Conservation (phyloP, 1,140 invertebrate genomes). For the Manduca sexta region DNA sequence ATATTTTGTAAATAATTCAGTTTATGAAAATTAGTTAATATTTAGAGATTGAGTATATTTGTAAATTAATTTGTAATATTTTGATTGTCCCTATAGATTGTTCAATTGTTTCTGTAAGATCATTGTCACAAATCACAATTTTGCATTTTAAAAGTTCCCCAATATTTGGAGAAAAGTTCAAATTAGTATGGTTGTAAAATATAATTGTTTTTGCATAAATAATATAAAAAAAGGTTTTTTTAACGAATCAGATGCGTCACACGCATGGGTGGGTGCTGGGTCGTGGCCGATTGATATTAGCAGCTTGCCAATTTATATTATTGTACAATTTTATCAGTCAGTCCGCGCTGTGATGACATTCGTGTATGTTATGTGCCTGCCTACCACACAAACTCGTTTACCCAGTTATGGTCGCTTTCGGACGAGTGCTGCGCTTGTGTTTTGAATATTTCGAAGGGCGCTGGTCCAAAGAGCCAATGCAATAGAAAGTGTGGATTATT, state of each 20-base stretch:
- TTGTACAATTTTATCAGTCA: not conserved
- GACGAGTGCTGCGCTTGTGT: no score
- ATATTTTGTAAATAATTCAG: slow-evolving; percentile 71
- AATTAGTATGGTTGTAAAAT: slow-evolving; percentile 52
- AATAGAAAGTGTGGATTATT: no score
- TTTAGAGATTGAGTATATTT: slow-evolving; percentile 71
- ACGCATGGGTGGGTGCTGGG: slow-evolving; percentile 49
- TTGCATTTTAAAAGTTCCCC: slow-evolving; percentile 54
- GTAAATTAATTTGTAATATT: slow-evolving; percentile 71
- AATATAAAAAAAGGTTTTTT: slow-evolving; percentile 52
- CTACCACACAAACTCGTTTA: no score
- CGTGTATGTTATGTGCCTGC: no score
- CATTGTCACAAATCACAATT: slow-evolving; percentile 73
- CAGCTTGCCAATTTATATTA: slow-evolving; percentile 7
- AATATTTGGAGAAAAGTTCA: slow-evolving; percentile 43
- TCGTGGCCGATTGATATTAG: slow-evolving; percentile 29
- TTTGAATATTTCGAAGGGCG: no score
- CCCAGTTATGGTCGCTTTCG: no score
- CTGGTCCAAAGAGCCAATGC: no score
- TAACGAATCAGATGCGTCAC: slow-evolving; percentile 43
- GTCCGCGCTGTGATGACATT: no score
- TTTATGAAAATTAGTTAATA: slow-evolving; percentile 64
- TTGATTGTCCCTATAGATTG: slow-evolving; percentile 61
- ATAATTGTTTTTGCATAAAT: slow-evolving; percentile 48
- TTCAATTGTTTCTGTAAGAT: slow-evolving; percentile 60